Percentiles rank a stretch among this genome's conserved stretches.
Conservation (phyloP, 1,140 invertebrate species). For the Eriosoma lanigerum region DNA sequence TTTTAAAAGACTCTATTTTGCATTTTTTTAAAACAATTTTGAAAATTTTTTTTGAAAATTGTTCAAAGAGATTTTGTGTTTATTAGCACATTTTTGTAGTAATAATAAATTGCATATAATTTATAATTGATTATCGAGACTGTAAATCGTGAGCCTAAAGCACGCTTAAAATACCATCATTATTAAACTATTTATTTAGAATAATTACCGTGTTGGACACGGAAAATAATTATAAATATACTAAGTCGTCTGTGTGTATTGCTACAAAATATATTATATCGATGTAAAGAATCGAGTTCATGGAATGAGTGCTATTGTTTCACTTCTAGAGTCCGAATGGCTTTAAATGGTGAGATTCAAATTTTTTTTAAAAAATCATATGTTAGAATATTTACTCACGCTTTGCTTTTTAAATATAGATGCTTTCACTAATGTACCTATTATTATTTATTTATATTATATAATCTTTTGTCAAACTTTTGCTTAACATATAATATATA, state of each 20-base stretch:
- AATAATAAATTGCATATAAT: too few species aligned
- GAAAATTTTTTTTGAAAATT: too few species aligned
- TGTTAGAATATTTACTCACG: background rate
- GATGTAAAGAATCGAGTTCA: slow-evolving; percentile 30
- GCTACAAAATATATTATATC: background rate
- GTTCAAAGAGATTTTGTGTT: too few species aligned
- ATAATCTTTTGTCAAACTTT: background rate
- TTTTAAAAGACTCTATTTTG: too few species aligned
- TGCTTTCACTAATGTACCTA: slow-evolving; percentile 31
- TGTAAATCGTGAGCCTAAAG: slow-evolving; percentile 18
- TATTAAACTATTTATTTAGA: slow-evolving; percentile 6
- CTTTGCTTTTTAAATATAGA: background rate
- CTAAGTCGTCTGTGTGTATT: background rate
- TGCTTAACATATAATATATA: background rate
- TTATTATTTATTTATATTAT: background rate
- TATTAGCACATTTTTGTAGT: too few species aligned
- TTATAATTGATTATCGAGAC: too few species aligned
- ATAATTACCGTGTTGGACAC: slow-evolving; percentile 10
- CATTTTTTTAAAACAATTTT: too few species aligned
- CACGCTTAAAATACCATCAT: slow-evolving; percentile 45
- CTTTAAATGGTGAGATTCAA: slow-evolving; percentile 50
- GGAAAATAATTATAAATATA: background rate
- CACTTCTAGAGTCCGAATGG: slow-evolving; percentile 43
- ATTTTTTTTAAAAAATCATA: slow-evolving; percentile 5
- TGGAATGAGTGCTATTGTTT: slow-evolving; percentile 34